A percentile compares a stretch with the other conserved stretches of the same genome.
Conservation (phyloP, 2,888 invertebrate genomes). For the Aporophyla lueneburgensis region DNA sequence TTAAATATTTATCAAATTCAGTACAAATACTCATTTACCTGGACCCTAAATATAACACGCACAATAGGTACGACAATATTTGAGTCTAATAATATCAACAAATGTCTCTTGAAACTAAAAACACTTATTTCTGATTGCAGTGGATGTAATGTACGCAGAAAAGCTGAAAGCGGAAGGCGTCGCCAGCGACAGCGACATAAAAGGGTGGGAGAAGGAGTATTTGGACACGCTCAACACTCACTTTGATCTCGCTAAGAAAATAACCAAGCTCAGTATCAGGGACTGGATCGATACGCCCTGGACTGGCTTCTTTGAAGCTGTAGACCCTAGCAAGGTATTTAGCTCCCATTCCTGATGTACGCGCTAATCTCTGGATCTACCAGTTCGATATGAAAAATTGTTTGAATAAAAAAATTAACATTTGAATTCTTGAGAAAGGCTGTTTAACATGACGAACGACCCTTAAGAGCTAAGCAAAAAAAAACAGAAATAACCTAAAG, state of each 20-base stretch:
- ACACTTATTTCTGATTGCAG: conserved; percentile 73
- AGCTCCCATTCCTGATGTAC: background rate
- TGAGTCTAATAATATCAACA: background rate
- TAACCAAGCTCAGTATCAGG: conserved; percentile 92
- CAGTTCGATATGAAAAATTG: background rate
- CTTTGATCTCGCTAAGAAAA: conserved; percentile 86
- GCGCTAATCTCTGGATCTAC: background rate
- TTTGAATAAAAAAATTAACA: background rate
- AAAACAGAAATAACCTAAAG: background rate
- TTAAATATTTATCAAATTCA: too few relatives aligned
- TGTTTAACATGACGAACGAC: too few relatives aligned
- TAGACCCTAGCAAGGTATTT: conserved; percentile 93
- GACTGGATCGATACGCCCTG: conserved; percentile 99
- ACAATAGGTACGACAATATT: background rate
- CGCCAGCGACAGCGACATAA: conserved; percentile 93
- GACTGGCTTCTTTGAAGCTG: conserved; percentile 96
- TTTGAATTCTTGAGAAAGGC: background rate
- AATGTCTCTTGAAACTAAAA: background rate
- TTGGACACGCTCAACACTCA: conserved; percentile 83
- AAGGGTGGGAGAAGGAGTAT: conserved; percentile 87
- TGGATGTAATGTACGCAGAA: conserved; percentile 93
- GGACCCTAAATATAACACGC: too few relatives aligned
- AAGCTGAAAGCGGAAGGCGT: conserved; percentile 94
- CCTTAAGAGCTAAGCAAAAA: background rate
- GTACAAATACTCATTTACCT: too few relatives aligned